Evolutionary conservation across 1,140 invertebrate species (phyloP), one percentile per base, ranked within the genome.

Genomic region (Ostrea edulis): DNA sequence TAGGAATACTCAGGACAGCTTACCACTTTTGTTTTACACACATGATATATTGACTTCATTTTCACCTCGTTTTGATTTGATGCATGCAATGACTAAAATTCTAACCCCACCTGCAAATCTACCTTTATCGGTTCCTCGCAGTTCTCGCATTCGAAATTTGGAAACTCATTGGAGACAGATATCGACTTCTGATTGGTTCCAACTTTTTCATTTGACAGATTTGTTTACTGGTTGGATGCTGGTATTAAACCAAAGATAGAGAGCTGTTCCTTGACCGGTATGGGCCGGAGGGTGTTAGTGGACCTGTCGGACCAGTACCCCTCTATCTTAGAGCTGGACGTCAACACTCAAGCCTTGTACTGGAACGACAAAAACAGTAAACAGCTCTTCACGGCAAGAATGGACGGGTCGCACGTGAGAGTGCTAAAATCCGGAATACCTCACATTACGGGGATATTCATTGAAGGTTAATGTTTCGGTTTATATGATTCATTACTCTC

Each of bases 311-410:
- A 83, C 2, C 44, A 52, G 0, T 83, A 83, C 17, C 82, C 82
- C 44, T 53, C 44, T 83, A 54, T 54, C 8, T 44, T 83, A 11
- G 82, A 52, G 44, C 52, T 83, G 52, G 82, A 83, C 52, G 22
- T 51, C 35, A 35, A 52, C 20, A 53, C 20, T 2, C 82, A 83
- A 44, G 52, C 44, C 44, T 52, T 83, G 35, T 83, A 83, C 82
- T 83, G 82, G 82, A 83, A 54, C 52, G 52, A 83, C 44, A 83
- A 83, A n/a, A 83, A 83, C 44, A 54, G 35, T 20, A 52, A 83
- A 53, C 82, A 83, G n/a, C 82, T 83, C 0, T 83, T 52, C 44
- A 54, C 22, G n/a, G 82, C 82, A 17, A 22, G 52, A n/a, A 83
- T 54, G 82, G 82, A 83, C 44, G 82, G 82, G 9, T 83, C 82